Percentiles rank a stretch among this genome's conserved stretches.
Evolutionary conservation across 2,888 invertebrate genomes (phyloP).

Genomic region (Thymelicus sylvestris): DNA sequence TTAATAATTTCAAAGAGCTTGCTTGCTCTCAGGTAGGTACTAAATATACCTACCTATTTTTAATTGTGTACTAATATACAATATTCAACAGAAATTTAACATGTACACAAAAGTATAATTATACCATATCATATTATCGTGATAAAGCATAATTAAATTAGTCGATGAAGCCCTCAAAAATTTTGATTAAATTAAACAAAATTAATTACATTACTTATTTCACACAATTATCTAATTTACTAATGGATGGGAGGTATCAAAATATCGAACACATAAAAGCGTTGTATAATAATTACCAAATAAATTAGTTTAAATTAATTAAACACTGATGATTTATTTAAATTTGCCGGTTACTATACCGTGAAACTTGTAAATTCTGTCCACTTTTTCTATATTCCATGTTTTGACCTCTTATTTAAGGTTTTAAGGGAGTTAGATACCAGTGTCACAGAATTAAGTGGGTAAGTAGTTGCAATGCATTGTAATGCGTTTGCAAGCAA

Average conservation of each 20-base stretch:
- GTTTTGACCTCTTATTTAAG: too few relatives aligned
- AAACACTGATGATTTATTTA: background rate
- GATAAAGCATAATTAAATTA: slow-evolving; percentile 13
- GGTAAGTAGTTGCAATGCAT: too few relatives aligned
- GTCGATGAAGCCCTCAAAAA: slow-evolving; percentile 22
- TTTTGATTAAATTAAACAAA: slow-evolving; percentile 41
- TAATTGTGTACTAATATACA: too few relatives aligned
- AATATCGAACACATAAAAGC: slow-evolving; percentile 1
- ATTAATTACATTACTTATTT: slow-evolving; percentile 42
- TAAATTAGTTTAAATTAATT: background rate
- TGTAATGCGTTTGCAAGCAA: too few relatives aligned
- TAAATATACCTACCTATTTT: too few relatives aligned
- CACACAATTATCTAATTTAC: slow-evolving; percentile 40
- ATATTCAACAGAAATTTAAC: too few relatives aligned
- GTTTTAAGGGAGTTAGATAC: too few relatives aligned
- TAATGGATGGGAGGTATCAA: slow-evolving; percentile 3
- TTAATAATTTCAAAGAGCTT: too few relatives aligned
- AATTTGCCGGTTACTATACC: background rate
- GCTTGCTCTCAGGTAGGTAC: too few relatives aligned
- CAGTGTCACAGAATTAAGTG: too few relatives aligned
- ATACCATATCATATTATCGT: background rate
- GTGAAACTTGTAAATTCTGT: background rate
- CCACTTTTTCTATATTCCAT: background rate
- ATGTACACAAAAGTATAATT: too few relatives aligned
- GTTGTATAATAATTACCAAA: background rate